These are phyloP conservation scores for Morphnarchus princeps DNA, from an alignment of 2,113 vertebrate species.

Conservation along the genomic window DNA sequence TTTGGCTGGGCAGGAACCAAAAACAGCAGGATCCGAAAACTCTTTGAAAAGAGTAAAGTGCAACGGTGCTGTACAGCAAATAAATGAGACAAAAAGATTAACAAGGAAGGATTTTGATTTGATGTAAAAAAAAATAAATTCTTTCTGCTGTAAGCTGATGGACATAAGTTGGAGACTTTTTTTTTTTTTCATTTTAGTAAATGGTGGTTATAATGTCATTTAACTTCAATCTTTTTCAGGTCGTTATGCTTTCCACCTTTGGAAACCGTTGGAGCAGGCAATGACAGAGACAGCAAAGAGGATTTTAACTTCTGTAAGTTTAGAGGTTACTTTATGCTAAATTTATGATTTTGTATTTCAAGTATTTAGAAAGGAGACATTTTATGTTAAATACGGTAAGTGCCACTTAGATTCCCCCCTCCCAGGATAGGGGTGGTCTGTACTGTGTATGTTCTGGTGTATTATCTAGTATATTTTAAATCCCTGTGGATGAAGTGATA, in stretches of 20 bases:
- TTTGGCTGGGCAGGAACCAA: not conserved
- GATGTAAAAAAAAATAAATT: not conserved
- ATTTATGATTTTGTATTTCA: not conserved
- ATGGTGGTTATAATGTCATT: not conserved
- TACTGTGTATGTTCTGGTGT: not conserved
- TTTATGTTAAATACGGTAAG: not conserved
- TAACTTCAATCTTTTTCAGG: constrained; percentile 71
- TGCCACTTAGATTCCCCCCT: not conserved
- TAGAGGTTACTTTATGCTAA: not conserved
- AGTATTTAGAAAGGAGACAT: not conserved
- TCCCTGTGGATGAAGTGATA: not conserved
- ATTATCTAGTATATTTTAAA: not conserved
- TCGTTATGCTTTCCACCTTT: constrained; percentile 85
- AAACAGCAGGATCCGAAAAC: not conserved
- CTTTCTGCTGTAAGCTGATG: not conserved
- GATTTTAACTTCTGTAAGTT: constrained; percentile 83
- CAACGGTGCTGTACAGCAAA: not conserved
- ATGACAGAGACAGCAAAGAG: constrained; percentile 82
- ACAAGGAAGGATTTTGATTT: not conserved
- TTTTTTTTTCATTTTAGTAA: not conserved
- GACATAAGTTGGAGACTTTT: not conserved
- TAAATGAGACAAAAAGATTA: not conserved
- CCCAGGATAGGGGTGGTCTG: not conserved
- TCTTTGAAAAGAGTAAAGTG: not conserved
- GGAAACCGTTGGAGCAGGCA: constrained; percentile 89